Base-by-base conservation (phyloP, 2,113 vertebrate genomes). In the Philantomba maxwellii region DNA sequence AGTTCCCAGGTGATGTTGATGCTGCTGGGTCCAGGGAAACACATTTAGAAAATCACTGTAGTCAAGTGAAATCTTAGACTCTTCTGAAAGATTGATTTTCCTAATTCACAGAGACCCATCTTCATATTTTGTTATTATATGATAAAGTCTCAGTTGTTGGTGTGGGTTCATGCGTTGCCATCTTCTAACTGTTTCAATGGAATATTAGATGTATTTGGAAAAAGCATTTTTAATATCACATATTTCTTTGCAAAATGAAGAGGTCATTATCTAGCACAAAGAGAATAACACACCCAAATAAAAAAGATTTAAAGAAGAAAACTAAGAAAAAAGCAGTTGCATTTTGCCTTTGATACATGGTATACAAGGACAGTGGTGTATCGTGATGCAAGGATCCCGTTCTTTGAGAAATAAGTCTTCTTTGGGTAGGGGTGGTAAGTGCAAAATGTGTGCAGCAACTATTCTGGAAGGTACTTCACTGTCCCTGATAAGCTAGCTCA, bases 211-310 rank as follows among this genome's bases (percentile, higher is more conserved):
- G 2, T 82, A 55, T 43, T 43, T 36, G 87, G 43, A 91, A 66
- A 81, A 89, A 49, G 78, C 49, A 36, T 60, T 80, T 49, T 85
- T 28, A 83, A 55, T 39, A 82, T 55, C 80, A 17, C 62, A 1
- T 39, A 55, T 62, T 96, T 96, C 66, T 95, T 28, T 97, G 36
- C 39, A 87, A 86, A 93, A 93, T 83, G 10, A 93, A 64, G 2
- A 84, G 4, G 33, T 45, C 11, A 21, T 90, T 12, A 78, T 55
- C 26, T 81, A 28, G 28, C 7, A 43, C 17, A 45, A 23, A 33
- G 39, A 43, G 23, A 75, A 87, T 30, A 45, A 78, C 51, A 45
- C 51, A 14, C 47, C 13, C 49, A 84, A 1, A 66, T n/a, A n/a
- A 30, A 73, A 25, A 33, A 9, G 23, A 60, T 39, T 39, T 75